phyloP scores from a whole-genome alignment of 2,113 vertebrate genomes.

The Balaenoptera acutorostrata region DNA sequence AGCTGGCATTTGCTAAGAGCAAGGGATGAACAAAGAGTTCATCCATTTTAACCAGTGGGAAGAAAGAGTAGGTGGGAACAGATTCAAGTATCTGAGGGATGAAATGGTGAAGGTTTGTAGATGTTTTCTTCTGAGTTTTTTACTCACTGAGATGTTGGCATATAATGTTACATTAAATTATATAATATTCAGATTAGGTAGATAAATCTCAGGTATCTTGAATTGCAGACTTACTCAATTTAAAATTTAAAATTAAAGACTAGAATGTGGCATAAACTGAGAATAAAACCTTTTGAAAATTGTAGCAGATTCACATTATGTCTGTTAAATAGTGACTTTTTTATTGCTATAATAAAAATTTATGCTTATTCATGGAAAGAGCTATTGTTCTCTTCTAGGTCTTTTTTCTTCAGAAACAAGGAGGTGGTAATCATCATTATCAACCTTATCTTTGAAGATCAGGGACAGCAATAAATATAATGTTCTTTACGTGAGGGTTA shows the following conservation, averaged over 20 bases:
- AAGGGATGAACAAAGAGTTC: background rate
- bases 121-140: background rate
- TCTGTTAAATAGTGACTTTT: background rate
- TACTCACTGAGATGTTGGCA: background rate
- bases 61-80: background rate
- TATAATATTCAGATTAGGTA: background rate
- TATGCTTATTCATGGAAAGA: background rate
- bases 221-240: background rate
- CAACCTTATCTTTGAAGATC: background rate
- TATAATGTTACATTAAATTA: background rate
- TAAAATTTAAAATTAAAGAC: background rate
- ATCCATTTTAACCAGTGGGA: background rate
- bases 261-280: background rate
- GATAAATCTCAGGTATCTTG: background rate
- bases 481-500: background rate
- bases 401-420: background rate
- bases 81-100: no score
- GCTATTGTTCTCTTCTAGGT: background rate
- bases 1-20: background rate
- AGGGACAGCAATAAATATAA: background rate
- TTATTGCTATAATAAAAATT: background rate
- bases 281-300: background rate
- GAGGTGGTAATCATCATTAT: background rate
- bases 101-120: background rate
- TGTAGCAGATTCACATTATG: background rate